Percentiles rank a stretch among this genome's conserved stretches.
Evolutionary conservation across 2,113 vertebrate species (phyloP).

Genomic region (Nothobranchius furzeri): DNA sequence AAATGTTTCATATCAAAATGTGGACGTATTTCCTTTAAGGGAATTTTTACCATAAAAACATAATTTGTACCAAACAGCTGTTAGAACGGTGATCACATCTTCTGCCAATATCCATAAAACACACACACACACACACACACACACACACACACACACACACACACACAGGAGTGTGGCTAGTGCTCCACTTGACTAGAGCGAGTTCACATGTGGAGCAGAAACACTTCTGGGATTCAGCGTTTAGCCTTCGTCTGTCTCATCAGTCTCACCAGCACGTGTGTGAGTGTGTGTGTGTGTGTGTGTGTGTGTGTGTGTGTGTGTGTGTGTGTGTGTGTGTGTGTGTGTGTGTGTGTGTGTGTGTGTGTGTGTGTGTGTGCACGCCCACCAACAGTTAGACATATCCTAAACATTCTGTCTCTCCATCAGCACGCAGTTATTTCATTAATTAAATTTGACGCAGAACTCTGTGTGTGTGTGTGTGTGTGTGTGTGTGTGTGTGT

Average conservation of each 20-base stretch:
- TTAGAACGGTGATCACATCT: not conserved
- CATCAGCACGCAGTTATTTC: constrained; percentile 56
- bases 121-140: constrained; percentile 4
- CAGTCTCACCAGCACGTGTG: not conserved
- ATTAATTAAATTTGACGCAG: constrained; percentile 69
- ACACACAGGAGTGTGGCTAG: constrained; percentile 31
- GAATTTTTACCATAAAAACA: too few relatives aligned
- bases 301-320: not conserved
- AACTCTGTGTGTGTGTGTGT: constrained; percentile 35
- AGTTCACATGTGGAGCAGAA: constrained; percentile 64
- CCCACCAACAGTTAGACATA: constrained; percentile 16
- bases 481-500: constrained; percentile 23
- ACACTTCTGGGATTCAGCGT: constrained; percentile 57
- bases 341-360: not conserved
- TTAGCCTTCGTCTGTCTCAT: constrained; percentile 50
- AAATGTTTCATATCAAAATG: too few relatives aligned
- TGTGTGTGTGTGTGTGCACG: not conserved
- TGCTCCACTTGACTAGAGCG: constrained; percentile 51
- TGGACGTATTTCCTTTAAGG: too few relatives aligned
- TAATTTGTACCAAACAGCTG: constrained; percentile 6
- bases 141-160: constrained; percentile 6
- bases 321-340: not conserved
- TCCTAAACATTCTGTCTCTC: constrained; percentile 38
- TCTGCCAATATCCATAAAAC: too few relatives aligned
- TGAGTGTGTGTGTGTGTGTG: not conserved